Percentiles rank a stretch among this genome's conserved stretches.
phyloP scores from a whole-genome alignment of 2,797 vertebrate genomes.

The Gallinago solitaria region DNA sequence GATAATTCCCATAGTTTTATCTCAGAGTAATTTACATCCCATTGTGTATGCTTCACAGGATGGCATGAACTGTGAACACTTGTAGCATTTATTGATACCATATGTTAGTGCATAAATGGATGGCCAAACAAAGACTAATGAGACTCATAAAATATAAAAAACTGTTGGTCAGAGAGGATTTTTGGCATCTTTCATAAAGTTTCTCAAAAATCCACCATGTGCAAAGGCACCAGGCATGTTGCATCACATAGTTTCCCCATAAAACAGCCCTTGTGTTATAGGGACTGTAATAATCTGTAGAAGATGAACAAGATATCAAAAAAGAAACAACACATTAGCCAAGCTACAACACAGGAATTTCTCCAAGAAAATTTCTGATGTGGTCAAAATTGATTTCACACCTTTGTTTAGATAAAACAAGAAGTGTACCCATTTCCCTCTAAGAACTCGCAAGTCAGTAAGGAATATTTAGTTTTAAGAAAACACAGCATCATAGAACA shows the following conservation, averaged over 20 bases:
- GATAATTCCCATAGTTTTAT: not conserved
- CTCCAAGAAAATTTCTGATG: not conserved
- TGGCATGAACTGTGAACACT: not conserved
- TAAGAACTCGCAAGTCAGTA: not conserved
- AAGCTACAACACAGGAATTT: not conserved
- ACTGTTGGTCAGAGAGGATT: not conserved
- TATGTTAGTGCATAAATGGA: not conserved
- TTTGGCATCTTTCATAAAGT: not conserved
- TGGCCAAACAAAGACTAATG: constrained; percentile 12
- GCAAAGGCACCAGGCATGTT: not conserved
- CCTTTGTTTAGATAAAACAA: not conserved
- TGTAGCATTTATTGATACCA: not conserved
- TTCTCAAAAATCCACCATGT: not conserved
- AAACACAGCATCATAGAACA: not conserved
- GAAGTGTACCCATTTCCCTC: not conserved
- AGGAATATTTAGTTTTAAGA: not conserved
- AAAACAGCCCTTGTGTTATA: not conserved
- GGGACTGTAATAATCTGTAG: not conserved
- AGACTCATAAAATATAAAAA: constrained; percentile 4
- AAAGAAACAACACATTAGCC: not conserved
- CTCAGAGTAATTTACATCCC: not conserved
- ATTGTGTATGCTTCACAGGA: not conserved
- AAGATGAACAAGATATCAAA: not conserved
- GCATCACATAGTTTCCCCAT: not conserved
- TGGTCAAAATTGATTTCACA: not conserved